Evolutionary conservation across 2,797 vertebrate genomes (phyloP).

Genomic region (Sphenopsis melanotis): DNA sequence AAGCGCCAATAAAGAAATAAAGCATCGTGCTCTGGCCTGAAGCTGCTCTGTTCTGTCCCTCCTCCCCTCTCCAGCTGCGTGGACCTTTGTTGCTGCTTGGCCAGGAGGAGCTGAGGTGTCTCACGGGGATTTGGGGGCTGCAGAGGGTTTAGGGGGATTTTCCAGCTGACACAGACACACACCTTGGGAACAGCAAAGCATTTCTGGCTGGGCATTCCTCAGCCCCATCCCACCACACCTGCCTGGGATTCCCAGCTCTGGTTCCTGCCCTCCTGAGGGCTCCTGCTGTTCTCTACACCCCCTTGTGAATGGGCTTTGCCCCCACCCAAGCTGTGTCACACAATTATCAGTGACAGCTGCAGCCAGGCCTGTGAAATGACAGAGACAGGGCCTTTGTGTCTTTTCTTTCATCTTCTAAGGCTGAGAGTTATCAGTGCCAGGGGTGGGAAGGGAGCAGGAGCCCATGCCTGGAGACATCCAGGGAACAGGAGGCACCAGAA

Average conservation of each 20-base stretch:
- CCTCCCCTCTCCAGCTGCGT: not conserved
- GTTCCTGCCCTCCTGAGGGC: not conserved
- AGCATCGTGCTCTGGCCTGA: not conserved
- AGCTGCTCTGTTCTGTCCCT: not conserved
- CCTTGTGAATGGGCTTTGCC: not conserved
- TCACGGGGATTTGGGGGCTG: not conserved
- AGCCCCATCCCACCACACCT: not conserved
- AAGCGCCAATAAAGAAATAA: slow-evolving; percentile 40
- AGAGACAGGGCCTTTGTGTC: not conserved
- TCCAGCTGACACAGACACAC: not conserved
- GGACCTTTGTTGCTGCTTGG: not conserved
- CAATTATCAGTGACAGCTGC: not conserved
- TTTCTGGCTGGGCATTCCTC: not conserved
- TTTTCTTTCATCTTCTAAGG: not conserved
- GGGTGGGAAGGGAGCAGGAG: not conserved
- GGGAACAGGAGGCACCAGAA: not conserved
- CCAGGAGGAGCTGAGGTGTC: not conserved
- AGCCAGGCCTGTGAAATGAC: not conserved
- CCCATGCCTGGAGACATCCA: not conserved
- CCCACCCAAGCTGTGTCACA: not conserved
- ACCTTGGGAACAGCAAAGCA: fast-evolving
- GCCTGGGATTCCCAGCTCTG: not conserved
- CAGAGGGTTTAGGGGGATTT: not conserved
- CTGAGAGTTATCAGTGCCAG: not conserved
- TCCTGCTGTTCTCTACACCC: not conserved